Evolutionary conservation across 2,888 invertebrate genomes (phyloP).

Genomic region (Eristalis arbustorum): DNA sequence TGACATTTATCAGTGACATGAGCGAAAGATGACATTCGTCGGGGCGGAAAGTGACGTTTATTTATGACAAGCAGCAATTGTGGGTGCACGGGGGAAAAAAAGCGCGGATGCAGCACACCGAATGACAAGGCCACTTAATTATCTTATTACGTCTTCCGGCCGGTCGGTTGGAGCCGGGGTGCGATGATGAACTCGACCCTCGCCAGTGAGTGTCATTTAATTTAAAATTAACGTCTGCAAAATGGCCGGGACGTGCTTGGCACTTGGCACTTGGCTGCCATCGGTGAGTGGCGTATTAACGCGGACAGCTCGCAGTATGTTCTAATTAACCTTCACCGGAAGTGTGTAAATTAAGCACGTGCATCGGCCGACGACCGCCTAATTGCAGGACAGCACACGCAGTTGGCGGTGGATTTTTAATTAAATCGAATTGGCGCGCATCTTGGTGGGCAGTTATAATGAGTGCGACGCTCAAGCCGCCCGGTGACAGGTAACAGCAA

Average conservation of each 20-base stretch:
- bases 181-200: neutral
- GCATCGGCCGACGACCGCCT: neutral
- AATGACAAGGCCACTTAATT: slow-evolving; percentile 7
- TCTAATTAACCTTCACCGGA: slow-evolving; percentile 37
- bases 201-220: slow-evolving; percentile 21
- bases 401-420: slow-evolving; percentile 25
- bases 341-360: slow-evolving; percentile 24
- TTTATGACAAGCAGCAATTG: slow-evolving; percentile 11
- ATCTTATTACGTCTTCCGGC: slow-evolving; percentile 20
- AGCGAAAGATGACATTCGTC: slow-evolving; percentile 33
- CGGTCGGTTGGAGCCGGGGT: neutral
- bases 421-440: slow-evolving; percentile 22
- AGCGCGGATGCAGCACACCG: neutral
- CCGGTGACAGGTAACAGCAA: slow-evolving; percentile 9
- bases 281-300: slow-evolving; percentile 23
- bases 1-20: slow-evolving; percentile 44
- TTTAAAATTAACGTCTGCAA: slow-evolving; percentile 43
- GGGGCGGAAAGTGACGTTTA: slow-evolving; percentile 12
- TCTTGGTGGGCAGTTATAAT: slow-evolving; percentile 24
- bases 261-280: neutral
- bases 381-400: slow-evolving; percentile 20
- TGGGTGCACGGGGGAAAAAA: neutral
- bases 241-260: slow-evolving; percentile 37
- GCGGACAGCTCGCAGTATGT: slow-evolving; percentile 14
- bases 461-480: neutral